Conservation (phyloP, 2,797 vertebrate species). For the Diglossa cyanea region DNA sequence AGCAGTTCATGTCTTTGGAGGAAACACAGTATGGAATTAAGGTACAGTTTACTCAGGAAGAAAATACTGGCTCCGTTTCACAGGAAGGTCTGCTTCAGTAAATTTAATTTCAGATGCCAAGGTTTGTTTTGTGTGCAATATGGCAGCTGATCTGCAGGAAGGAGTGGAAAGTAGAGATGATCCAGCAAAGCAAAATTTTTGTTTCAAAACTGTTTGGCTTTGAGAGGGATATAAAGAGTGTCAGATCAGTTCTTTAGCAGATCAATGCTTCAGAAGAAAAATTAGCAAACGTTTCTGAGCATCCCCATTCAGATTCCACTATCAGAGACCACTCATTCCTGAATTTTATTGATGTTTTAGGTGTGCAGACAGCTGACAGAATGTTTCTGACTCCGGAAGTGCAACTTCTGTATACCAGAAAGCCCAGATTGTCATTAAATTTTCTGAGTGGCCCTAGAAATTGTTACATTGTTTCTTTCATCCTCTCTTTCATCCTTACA, state of each 20-base stretch:
- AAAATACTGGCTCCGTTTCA: background rate
- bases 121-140: background rate
- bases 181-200: background rate
- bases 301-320: background rate
- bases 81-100: background rate
- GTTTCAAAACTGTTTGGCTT: background rate
- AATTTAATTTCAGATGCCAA: background rate
- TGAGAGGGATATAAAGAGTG: rapidly evolving
- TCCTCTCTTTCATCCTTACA: background rate
- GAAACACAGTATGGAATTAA: background rate
- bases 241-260: background rate
- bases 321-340: background rate
- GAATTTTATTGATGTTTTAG: background rate
- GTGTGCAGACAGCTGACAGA: background rate
- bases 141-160: background rate
- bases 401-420: background rate
- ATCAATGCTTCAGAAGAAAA: background rate
- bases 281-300: background rate
- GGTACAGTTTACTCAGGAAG: background rate
- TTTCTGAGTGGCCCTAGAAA: background rate
- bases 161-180: background rate
- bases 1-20: background rate
- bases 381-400: background rate
- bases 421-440: background rate
- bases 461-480: background rate